phyloP scores from a whole-genome alignment of 2,113 vertebrate genomes.

The Nipponia nippon region DNA sequence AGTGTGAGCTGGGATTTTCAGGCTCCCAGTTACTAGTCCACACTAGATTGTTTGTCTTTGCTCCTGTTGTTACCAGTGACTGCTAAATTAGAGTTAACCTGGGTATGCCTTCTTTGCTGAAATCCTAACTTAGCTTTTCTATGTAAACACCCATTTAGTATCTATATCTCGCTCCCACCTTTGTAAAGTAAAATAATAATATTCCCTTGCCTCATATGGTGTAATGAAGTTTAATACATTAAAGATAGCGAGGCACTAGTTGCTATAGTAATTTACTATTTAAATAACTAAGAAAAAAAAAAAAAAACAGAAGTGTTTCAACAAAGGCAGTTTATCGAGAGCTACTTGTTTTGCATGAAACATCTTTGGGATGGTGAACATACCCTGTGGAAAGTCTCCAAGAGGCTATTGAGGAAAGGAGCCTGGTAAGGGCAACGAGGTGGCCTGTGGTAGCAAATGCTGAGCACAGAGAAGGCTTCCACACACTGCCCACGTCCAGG shows the following conservation, averaged over 20 bases:
- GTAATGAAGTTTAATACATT: constrained; percentile 40
- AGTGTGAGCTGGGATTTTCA: neutral
- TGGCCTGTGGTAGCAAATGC: fast-evolving
- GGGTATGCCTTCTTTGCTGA: fast-evolving
- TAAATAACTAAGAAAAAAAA: constrained; percentile 14
- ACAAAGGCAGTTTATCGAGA: neutral
- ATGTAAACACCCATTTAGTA: neutral
- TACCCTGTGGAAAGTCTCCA: fast-evolving
- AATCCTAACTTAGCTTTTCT: neutral
- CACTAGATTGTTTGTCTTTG: neutral
- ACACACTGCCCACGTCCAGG: neutral
- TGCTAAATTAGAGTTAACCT: neutral
- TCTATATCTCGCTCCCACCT: neutral
- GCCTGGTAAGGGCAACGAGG: neutral
- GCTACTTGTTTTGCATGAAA: neutral
- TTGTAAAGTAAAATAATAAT: constrained; percentile 32
- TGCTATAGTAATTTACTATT: constrained; percentile 64
- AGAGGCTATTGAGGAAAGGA: neutral
- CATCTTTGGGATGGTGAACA: neutral
- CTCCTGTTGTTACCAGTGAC: neutral
- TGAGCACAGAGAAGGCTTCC: neutral
- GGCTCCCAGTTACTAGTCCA: neutral
- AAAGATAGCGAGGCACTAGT: constrained; percentile 14
- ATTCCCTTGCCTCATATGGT: constrained; percentile 5
- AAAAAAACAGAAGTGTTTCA: neutral